A percentile compares a stretch with the other conserved stretches of the same genome.
phyloP scores from a whole-genome alignment of 2,888 invertebrate species.

The Drosophila pseudotakahashii region DNA sequence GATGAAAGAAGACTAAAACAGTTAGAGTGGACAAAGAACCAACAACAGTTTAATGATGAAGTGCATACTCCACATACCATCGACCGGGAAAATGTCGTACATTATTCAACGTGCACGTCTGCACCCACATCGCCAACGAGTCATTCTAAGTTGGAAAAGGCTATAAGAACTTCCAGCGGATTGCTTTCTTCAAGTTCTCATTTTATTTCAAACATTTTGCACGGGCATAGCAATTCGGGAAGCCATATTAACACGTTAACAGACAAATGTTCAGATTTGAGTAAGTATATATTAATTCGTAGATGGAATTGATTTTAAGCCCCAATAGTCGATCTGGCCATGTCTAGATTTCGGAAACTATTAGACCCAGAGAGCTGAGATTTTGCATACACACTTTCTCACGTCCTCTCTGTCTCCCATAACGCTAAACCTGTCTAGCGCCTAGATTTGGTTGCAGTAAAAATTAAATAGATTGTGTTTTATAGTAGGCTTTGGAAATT shows the following conservation, averaged over 20 bases:
- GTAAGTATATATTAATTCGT: slow-evolving; percentile 42
- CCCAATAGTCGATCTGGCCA: no score
- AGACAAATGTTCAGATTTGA: slow-evolving; percentile 13
- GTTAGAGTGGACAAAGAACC: slow-evolving; percentile 67
- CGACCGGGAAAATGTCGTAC: neutral
- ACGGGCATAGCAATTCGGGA: slow-evolving; percentile 83
- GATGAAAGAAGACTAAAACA: slow-evolving; percentile 75
- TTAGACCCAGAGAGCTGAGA: no score
- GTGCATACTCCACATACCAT: neutral
- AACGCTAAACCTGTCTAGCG: no score
- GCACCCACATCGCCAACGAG: slow-evolving; percentile 76
- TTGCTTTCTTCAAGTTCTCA: slow-evolving; percentile 86
- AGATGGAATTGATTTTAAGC: no score
- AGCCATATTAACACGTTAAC: slow-evolving; percentile 8
- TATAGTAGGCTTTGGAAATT: no score
- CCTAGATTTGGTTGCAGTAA: no score
- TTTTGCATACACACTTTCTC: no score
- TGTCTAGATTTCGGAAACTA: no score
- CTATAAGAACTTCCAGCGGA: slow-evolving; percentile 63
- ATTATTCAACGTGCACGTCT: slow-evolving; percentile 48
- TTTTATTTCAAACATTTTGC: slow-evolving; percentile 88
- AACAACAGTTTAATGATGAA: neutral
- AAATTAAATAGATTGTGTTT: no score
- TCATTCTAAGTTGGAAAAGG: slow-evolving; percentile 21
- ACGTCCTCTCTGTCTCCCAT: no score